Conservation (phyloP, 1,140 invertebrate genomes). For the Drosophila subobscura region DNA sequence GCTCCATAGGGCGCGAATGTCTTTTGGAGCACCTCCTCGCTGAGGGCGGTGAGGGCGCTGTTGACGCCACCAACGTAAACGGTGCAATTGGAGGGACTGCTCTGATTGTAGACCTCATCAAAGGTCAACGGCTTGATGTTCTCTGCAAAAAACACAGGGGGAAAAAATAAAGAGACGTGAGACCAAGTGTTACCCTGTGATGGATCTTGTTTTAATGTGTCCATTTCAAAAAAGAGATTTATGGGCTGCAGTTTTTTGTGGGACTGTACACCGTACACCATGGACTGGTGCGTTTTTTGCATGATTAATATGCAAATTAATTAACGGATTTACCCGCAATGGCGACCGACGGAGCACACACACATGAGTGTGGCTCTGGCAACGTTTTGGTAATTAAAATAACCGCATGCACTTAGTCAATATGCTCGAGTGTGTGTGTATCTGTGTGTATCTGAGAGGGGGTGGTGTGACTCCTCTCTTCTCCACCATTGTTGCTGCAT, state of each 20-base stretch:
- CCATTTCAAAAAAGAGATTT: slow-evolving; percentile 53
- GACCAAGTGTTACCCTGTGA: slow-evolving; percentile 39
- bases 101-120: slow-evolving; percentile 99
- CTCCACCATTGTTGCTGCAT: slow-evolving; percentile 51
- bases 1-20: slow-evolving; percentile 97
- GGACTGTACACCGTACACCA: slow-evolving; percentile 1
- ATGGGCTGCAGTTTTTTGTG: slow-evolving; percentile 58
- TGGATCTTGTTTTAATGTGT: slow-evolving; percentile 54
- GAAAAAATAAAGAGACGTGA: not conserved
- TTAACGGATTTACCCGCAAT: slow-evolving; percentile 77
- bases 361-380: slow-evolving; percentile 30
- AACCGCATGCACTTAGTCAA: slow-evolving; percentile 79
- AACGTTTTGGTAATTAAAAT: slow-evolving; percentile 82
- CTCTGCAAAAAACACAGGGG: slow-evolving; percentile 86
- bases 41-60: slow-evolving; percentile 95
- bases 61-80: slow-evolving; percentile 99
- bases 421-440: slow-evolving; percentile 52
- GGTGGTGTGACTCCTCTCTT: slow-evolving; percentile 24
- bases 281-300: slow-evolving; percentile 42
- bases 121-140: slow-evolving; percentile 96
- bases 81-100: slow-evolving; percentile 98
- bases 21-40: slow-evolving; percentile 98
- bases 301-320: slow-evolving; percentile 83
- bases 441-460: slow-evolving; percentile 18
- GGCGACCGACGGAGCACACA: slow-evolving; percentile 29